These are phyloP conservation scores for Palythoa grandis DNA, from an alignment of 92 coral and sea anemone genomes.

Conservation along the genomic window DNA sequence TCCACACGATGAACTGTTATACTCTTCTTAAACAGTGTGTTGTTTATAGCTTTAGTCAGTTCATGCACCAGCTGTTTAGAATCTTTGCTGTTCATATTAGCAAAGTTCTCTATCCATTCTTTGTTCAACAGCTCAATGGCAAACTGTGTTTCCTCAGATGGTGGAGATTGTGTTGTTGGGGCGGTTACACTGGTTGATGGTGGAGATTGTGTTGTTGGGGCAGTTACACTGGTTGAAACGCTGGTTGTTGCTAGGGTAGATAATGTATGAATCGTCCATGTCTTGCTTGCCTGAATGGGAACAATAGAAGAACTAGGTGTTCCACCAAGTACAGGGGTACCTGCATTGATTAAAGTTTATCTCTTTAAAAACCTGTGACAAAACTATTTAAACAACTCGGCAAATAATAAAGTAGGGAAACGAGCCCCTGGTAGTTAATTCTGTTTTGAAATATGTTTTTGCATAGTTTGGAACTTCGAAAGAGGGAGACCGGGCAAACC, in stretches of 20 bases:
- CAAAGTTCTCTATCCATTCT: not conserved
- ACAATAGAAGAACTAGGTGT: not conserved
- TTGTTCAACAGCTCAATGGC: slow-evolving; percentile 7
- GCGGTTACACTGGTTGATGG: not conserved
- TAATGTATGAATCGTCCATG: not conserved
- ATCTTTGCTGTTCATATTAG: not conserved
- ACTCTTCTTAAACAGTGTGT: not conserved
- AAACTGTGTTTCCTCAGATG: not conserved
- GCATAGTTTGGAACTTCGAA: too few relatives aligned
- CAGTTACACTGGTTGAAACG: not conserved
- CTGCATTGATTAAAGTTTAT: not conserved
- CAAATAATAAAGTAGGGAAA: too few relatives aligned
- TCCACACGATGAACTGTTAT: not conserved
- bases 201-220: slow-evolving; percentile 17
- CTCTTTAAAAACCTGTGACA: too few relatives aligned
- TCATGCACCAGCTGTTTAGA: not conserved
- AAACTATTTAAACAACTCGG: too few relatives aligned
- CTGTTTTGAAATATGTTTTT: too few relatives aligned
- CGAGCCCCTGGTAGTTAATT: too few relatives aligned
- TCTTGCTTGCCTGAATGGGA: not conserved
- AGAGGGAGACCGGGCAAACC: too few relatives aligned
- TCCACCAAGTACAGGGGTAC: not conserved
- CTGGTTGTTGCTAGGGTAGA: not conserved
- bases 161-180: slow-evolving; percentile 16
- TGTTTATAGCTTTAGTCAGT: slow-evolving; percentile 1